A percentile compares a stretch with the other conserved stretches of the same genome.
These are phyloP conservation scores for Cichlasoma orientale DNA, from an alignment of 2,797 vertebrate species.

Conservation along the genomic window DNA sequence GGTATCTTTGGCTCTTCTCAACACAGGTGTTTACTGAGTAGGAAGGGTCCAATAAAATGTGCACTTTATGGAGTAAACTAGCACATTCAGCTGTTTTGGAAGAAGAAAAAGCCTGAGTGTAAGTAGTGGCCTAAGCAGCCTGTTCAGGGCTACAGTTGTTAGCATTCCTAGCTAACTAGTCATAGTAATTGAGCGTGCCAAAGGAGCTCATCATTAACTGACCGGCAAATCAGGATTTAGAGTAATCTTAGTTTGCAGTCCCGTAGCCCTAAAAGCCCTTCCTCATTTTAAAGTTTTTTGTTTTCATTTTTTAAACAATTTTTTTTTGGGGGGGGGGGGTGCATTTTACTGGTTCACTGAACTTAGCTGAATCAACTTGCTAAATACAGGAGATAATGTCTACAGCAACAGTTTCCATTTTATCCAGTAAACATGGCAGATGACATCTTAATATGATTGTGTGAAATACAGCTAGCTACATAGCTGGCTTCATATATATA, in stretches of 20 bases:
- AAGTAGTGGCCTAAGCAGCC: not conserved
- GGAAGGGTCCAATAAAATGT: not conserved
- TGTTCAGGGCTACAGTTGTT: not conserved
- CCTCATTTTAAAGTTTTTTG: not conserved
- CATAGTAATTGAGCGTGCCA: not conserved
- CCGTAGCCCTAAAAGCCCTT: not conserved
- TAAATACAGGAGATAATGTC: not conserved
- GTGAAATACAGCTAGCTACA: not conserved
- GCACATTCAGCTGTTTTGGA: not conserved
- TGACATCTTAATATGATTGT: not conserved
- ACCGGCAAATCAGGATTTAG: not conserved
- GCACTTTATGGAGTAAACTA: not conserved
- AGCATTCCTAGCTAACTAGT: not conserved
- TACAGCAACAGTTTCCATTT: not conserved
- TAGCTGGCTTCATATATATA: not conserved
- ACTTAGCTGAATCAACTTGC: fast-evolving
- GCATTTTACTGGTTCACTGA: not conserved
- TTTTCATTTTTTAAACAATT: not conserved
- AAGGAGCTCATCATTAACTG: not conserved
- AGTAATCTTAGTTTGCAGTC: not conserved
- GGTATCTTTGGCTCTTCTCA: not conserved
- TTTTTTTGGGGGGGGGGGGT: not conserved
- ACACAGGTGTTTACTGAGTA: not conserved
- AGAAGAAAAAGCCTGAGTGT: not conserved
- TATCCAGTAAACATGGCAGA: fast-evolving